These are phyloP conservation scores for Anolis apletophallus DNA, from an alignment of 2,797 vertebrate genomes.

Conservation along the genomic window DNA sequence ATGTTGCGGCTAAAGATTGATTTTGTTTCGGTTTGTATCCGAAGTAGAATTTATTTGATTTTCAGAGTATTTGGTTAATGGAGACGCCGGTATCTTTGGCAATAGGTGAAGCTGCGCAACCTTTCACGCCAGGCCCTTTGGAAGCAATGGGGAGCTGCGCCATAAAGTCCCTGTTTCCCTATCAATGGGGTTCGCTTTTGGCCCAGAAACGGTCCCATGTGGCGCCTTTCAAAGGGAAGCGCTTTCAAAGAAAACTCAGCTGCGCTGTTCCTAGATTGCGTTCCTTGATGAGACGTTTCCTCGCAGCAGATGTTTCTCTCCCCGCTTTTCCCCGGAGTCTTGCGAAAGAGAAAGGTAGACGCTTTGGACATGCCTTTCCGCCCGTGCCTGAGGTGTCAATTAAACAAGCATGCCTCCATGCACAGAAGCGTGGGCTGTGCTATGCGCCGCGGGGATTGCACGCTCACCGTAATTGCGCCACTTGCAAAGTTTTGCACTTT, in stretches of 20 bases:
- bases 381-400: not conserved
- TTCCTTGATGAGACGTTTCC: conserved; percentile 36
- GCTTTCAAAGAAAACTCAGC: conserved; percentile 11
- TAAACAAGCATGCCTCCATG: not conserved
- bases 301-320: not conserved
- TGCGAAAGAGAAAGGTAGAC: not conserved
- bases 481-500: not conserved
- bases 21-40: no score
- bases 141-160: not conserved
- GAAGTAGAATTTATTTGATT: no score
- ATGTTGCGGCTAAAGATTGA: no score
- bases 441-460: conserved; percentile 7
- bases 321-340: not conserved
- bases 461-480: conserved; percentile 33
- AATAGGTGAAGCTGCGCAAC: no score
- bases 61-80: no score
- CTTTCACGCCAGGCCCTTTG: no score
- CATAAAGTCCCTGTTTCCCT: not conserved
- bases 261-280: not conserved
- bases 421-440: not conserved
- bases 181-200: no score
- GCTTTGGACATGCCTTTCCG: not conserved
- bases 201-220: no score
- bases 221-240: no score
- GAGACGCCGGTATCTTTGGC: no score